Evolutionary conservation across 2,888 invertebrate genomes (phyloP), one percentile per base, ranked within the genome.

Genomic region (Bellardia pandia): DNA sequence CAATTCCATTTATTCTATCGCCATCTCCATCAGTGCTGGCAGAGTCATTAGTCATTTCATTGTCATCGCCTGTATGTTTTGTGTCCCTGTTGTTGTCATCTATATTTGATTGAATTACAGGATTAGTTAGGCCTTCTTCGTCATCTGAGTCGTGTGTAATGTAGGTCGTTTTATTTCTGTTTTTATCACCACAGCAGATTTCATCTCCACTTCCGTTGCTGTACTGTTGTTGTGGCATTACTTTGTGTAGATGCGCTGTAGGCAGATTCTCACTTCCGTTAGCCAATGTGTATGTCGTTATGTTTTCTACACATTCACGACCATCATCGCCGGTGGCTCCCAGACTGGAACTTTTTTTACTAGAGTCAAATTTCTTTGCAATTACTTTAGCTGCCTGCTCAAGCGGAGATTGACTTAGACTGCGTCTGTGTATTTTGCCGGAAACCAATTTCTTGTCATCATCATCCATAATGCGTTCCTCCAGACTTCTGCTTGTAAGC

Each of bases 381-480:
- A 75, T 75, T 14, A 76, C 56, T 79, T 72, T 72, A 62, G 83
- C 66, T 72, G 76, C 60, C 77, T 90, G 81, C 83, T 88, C 86
- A 83, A 89, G 79, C 71, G 93, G 92, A 85, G 92, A 92, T 79
- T 91, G 89, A 86, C 91, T 92, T 6, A 92, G 85, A 83, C 90
- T 91, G 33, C 91, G 91, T 82, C 91, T 89, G 90, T 91, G 91
- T 90, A 91, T 91, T 86, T 92, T 91, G 62, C 91, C 91, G 82
- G 92, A 91, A 79, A 92, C 92, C 89, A 93, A 89, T 90, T 92
- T 92, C 89, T 91, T 91, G 86, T 92, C 92, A 74, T 86, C 80
- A 48, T 80, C 72, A 72, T 86, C 84, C 93, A 93, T 93, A 88
- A 89, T 91, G 89, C 88, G 89, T 64, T 90, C 90, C 82, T 91